Evolutionary conservation across 1,140 invertebrate species (phyloP).

Genomic region (Aplysia californica): DNA sequence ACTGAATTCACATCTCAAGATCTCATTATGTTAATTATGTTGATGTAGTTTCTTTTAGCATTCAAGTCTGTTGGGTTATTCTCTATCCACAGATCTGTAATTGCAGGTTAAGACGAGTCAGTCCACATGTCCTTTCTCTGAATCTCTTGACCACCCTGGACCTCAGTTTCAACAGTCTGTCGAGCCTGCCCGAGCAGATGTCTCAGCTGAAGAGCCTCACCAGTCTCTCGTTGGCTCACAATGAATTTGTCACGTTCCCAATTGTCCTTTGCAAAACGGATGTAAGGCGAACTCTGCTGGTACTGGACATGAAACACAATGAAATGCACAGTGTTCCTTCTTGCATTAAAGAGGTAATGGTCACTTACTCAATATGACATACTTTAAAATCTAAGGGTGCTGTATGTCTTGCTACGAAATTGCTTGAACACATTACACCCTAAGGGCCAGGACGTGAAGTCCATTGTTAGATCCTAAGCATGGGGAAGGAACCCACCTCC

Average conservation of each 20-base stretch:
- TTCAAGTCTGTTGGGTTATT: too few relatives aligned
- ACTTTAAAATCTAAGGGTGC: too few relatives aligned
- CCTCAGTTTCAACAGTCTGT: not conserved
- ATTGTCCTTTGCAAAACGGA: not conserved
- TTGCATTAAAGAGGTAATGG: slow-evolving; percentile 1
- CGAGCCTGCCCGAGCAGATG: not conserved
- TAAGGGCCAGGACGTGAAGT: too few relatives aligned
- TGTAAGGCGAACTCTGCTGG: not conserved
- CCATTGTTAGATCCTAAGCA: too few relatives aligned
- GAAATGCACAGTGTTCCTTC: not conserved
- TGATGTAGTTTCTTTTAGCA: too few relatives aligned
- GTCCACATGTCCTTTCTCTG: not conserved
- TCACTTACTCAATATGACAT: too few relatives aligned
- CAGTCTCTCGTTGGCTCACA: not conserved
- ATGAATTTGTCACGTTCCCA: not conserved
- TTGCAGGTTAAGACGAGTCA: not conserved
- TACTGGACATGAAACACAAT: slow-evolving; percentile 1
- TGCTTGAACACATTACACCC: too few relatives aligned
- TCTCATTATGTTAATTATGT: too few relatives aligned
- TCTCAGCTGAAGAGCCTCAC: not conserved
- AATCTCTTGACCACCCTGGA: not conserved
- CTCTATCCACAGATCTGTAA: slow-evolving; percentile 1
- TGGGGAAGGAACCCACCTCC: too few relatives aligned
- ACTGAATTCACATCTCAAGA: too few relatives aligned
- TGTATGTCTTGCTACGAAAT: too few relatives aligned